Base-by-base conservation (phyloP, 2,797 vertebrate genomes). In the Columba guinea region DNA sequence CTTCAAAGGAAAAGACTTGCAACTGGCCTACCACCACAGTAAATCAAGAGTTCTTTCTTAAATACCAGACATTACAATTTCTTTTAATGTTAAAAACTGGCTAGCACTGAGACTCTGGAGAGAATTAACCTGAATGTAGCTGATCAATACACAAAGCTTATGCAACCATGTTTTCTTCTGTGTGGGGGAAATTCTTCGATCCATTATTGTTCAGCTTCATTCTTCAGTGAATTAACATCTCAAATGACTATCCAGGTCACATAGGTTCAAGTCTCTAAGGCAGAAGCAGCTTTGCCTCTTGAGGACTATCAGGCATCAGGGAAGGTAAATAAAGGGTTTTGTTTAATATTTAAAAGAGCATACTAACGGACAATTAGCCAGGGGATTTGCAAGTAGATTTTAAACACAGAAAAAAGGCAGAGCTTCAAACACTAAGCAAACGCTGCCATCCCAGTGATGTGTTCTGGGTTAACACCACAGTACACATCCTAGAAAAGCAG, bases 221-320 rank as follows among this genome's bases (percentile, higher is more conserved):
- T 97, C 89, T 96, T 92, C 80, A 79, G 65, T 91, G 24, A 96
- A 97, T 97, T 97, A 96, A 95, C 94, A 95, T 96, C 91, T 94
- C 88, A 95, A 97, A 94, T 87, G 75, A 87, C 79, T 69, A 8
- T 76, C 90, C 74, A 69, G 95, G 95, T 95, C 95, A 94, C 78
- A 83, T 13, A 58, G 63, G 88, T 94, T 96, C 93, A 94, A 94
- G 87, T 84, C 12, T 5, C 94, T 70, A 84, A 90, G 74, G 70
- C 93, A 96, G 87, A 93, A 84, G 73, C 79, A 80, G 84, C 84
- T 89, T 89, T 60, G 58, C 89, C 82, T 87, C 90, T 82, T 55
- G 60, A 95, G 69, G 81, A 52, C 77, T 89, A 80, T 89, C 71
- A 30, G 60, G 79, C 56, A 71, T 26, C 30, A 35, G 59, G 28